phyloP scores from a whole-genome alignment of 2,797 vertebrate species.

The Neomorphus geoffroyi region DNA sequence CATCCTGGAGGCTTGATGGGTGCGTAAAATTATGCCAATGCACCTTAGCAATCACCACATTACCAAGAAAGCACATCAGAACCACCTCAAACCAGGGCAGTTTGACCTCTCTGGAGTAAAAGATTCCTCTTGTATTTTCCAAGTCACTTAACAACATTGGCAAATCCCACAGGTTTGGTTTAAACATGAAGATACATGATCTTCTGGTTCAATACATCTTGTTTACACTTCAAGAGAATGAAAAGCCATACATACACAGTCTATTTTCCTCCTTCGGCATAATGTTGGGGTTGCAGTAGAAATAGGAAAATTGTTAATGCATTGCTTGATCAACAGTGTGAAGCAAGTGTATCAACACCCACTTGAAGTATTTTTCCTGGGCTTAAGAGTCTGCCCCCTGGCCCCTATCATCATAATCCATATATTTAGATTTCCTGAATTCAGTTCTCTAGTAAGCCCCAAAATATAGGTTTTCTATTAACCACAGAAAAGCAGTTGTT shows the following conservation, averaged over 20 bases:
- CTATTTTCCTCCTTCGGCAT: neutral
- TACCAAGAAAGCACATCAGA: neutral
- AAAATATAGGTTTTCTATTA: neutral
- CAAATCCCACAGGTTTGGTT: neutral
- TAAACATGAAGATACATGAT: neutral
- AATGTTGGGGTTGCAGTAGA: neutral
- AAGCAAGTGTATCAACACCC: neutral
- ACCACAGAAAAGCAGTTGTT: neutral
- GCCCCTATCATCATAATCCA: neutral
- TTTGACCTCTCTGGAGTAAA: neutral
- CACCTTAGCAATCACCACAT: neutral
- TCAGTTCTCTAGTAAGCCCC: neutral
- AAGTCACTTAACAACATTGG: neutral
- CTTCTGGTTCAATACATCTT: neutral
- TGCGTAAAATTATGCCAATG: neutral
- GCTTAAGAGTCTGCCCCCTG: neutral
- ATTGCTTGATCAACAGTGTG: neutral
- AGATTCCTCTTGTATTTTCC: neutral
- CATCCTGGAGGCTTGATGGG: neutral
- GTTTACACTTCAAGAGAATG: neutral
- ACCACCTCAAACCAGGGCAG: neutral
- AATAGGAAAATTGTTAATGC: neutral
- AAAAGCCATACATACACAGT: neutral
- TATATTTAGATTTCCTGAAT: neutral
- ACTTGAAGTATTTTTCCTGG: neutral